phyloP scores from a whole-genome alignment of 2,888 invertebrate genomes.

The Sycophila texana region DNA sequence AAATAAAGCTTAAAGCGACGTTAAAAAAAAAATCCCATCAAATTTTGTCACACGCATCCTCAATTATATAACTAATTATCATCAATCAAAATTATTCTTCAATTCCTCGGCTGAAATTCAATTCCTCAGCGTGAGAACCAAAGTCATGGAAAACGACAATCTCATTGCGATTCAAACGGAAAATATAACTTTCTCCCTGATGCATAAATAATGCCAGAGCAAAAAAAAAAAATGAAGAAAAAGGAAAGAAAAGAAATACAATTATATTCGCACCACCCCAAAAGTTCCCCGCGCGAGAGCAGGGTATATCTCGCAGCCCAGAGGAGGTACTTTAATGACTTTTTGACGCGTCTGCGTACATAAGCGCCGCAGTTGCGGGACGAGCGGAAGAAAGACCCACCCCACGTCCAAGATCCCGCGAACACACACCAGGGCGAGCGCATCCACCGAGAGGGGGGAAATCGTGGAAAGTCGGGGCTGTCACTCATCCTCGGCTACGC shows the following conservation, averaged over 20 bases:
- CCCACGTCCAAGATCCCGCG: neutral
- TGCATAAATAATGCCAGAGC: conserved; percentile 44
- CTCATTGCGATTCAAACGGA: conserved; percentile 30
- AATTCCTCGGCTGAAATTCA: neutral
- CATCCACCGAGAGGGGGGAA: conserved; percentile 33
- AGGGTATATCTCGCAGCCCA: neutral
- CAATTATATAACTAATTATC: neutral
- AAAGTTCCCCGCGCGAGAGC: too few relatives aligned
- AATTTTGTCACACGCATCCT: neutral
- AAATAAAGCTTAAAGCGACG: neutral
- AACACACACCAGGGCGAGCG: neutral
- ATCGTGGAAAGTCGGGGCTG: conserved; percentile 57
- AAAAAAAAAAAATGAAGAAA: neutral
- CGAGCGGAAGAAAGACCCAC: neutral
- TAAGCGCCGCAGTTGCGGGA: conserved; percentile 6
- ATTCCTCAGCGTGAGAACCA: neutral
- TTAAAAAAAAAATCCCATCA: neutral
- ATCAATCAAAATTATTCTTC: conserved; percentile 2
- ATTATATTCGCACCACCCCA: conserved; percentile 31
- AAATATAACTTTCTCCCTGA: conserved; percentile 16
- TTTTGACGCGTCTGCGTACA: conserved; percentile 41
- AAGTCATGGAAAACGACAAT: conserved; percentile 31
- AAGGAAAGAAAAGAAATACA: conserved; percentile 32
- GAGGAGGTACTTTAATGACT: conserved; percentile 51
- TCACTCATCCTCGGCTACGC: conserved; percentile 54